phyloP scores from a whole-genome alignment of 2,888 invertebrate species.

The Yponomeuta plumbellus region DNA sequence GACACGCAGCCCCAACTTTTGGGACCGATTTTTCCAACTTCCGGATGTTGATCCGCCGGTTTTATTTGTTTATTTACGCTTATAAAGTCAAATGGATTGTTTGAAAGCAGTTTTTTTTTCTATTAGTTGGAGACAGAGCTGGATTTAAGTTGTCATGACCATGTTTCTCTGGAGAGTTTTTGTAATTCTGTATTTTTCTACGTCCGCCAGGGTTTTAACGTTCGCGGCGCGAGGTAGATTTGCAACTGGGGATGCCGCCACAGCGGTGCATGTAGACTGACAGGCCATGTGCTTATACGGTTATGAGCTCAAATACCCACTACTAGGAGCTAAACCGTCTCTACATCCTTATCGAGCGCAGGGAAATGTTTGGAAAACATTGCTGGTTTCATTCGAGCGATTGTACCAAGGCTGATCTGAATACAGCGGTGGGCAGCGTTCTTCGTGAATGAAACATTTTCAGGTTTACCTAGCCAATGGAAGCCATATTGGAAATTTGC shows the following conservation, averaged over 20 bases:
- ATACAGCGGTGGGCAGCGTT: not conserved
- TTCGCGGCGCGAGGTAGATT: not conserved
- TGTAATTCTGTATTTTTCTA: not conserved
- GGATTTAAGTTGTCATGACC: not conserved
- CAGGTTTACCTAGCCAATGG: constrained; percentile 23
- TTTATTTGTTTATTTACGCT: constrained; percentile 12
- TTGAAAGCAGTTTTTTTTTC: not conserved
- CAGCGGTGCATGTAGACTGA: not conserved
- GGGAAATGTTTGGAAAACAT: not conserved
- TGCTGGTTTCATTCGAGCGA: not conserved
- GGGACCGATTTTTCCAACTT: constrained; percentile 15
- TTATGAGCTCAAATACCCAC: not conserved
- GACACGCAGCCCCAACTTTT: constrained; percentile 27
- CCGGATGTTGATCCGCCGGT: not conserved
- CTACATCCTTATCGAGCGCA: not conserved
- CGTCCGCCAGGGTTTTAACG: not conserved
- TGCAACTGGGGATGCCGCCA: not conserved
- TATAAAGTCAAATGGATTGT: constrained; percentile 13
- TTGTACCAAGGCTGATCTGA: not conserved
- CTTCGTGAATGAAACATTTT: not conserved
- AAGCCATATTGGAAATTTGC: constrained; percentile 52
- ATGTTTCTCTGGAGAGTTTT: not conserved
- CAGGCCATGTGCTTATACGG: constrained; percentile 5
- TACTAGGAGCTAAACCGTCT: not conserved
- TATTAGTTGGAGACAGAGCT: not conserved